phyloP scores from a whole-genome alignment of 2,113 vertebrate species.

The Phoxinus phoxinus region DNA sequence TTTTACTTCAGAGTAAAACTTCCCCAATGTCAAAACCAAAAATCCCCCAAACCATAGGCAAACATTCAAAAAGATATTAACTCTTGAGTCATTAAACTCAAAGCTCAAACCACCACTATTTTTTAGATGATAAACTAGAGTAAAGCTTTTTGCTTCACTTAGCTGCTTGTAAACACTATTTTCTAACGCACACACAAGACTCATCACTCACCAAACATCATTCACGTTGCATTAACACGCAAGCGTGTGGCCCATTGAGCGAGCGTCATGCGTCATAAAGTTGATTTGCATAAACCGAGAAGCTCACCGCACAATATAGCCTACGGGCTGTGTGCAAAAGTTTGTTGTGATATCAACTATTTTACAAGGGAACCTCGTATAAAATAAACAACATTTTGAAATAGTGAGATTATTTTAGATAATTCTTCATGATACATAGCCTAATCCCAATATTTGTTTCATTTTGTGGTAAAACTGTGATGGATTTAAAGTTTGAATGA shows the following conservation, averaged over 20 bases:
- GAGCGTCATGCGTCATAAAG: constrained; percentile 19
- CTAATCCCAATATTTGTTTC: not conserved
- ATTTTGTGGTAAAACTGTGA: not conserved
- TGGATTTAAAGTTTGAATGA: not conserved
- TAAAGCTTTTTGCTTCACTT: not conserved
- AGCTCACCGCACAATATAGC: not conserved
- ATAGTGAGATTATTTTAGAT: not conserved
- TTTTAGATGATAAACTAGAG: not conserved
- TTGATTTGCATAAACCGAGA: constrained; percentile 3
- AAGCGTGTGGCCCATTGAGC: too few species aligned
- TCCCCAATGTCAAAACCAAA: constrained; percentile 34
- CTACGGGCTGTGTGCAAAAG: not conserved
- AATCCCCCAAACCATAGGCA: not conserved
- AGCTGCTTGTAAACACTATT: not conserved
- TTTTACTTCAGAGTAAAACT: not conserved
- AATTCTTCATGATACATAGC: not conserved
- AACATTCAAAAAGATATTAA: constrained; percentile 19
- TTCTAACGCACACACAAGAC: too few species aligned
- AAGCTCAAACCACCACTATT: not conserved
- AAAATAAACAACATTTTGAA: not conserved
- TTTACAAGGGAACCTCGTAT: not conserved
- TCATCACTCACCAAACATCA: constrained; percentile 20
- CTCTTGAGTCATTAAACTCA: not conserved
- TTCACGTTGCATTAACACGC: not conserved
- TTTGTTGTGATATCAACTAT: too few species aligned